These are phyloP conservation scores for Condylostylus longicornis DNA, from an alignment of 1,140 invertebrate genomes.

Conservation along the genomic window DNA sequence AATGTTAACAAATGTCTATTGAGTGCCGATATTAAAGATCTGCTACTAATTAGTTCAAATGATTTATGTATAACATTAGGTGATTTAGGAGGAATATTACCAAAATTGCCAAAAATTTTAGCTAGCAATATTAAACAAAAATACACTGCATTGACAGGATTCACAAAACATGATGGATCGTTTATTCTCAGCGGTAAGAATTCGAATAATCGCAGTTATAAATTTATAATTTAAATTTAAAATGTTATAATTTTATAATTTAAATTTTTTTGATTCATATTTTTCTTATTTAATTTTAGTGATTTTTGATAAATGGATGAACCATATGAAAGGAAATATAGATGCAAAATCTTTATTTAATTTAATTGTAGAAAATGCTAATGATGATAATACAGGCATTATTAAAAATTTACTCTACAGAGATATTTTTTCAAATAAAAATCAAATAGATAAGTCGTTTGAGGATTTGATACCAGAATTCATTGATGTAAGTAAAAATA, in stretches of 20 bases:
- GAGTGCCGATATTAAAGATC: slow-evolving; percentile 9
- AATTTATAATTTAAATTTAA: no score
- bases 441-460: slow-evolving; percentile 16
- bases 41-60: slow-evolving; percentile 15
- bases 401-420: slow-evolving; percentile 16
- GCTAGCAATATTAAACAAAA: slow-evolving; percentile 9
- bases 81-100: slow-evolving; percentile 19
- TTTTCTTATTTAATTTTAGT: slow-evolving; percentile 7
- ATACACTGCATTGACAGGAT: slow-evolving; percentile 22
- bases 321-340: slow-evolving; percentile 10
- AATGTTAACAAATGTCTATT: slow-evolving; percentile 14
- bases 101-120: slow-evolving; percentile 13
- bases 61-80: slow-evolving; percentile 10
- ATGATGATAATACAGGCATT: slow-evolving; percentile 13
- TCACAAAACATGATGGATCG: slow-evolving; percentile 27
- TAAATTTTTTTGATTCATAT: slow-evolving; percentile 1
- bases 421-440: slow-evolving; percentile 12
- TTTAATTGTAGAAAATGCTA: slow-evolving; percentile 12
- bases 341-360: slow-evolving; percentile 16
- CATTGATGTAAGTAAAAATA: slow-evolving; percentile 21
- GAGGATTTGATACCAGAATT: slow-evolving; percentile 18
- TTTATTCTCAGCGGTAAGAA: slow-evolving; percentile 22
- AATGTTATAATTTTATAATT: no score
- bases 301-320: slow-evolving; percentile 15
- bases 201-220: no score